Evolutionary conservation across 2,113 vertebrate genomes (phyloP).

Genomic region (Xiphophorus hellerii): DNA sequence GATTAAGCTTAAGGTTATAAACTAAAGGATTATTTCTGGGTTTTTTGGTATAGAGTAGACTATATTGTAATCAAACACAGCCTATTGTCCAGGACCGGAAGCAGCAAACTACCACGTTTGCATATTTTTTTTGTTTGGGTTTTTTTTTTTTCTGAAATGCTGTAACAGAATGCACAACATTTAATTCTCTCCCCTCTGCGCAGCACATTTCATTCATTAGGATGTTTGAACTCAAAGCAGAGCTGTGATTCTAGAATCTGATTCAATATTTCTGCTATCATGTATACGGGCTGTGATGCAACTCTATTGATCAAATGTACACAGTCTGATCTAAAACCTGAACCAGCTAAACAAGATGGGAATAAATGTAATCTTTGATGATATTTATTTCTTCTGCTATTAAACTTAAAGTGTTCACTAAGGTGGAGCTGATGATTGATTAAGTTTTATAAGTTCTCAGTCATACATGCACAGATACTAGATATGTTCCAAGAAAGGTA

Average conservation of each 20-base stretch:
- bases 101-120: not conserved
- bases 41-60: not conserved
- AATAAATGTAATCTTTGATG: too few relatives aligned
- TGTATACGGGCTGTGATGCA: not conserved
- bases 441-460: not conserved
- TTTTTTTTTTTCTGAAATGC: too few relatives aligned
- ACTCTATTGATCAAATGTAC: not conserved
- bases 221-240: constrained; percentile 1
- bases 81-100: not conserved
- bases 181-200: not conserved
- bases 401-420: not conserved
- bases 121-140: too few relatives aligned
- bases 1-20: too few relatives aligned
- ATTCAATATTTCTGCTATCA: constrained; percentile 1
- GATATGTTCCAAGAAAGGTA: not conserved
- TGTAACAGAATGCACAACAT: too few relatives aligned
- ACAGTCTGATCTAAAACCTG: not conserved
- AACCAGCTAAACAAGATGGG: not conserved
- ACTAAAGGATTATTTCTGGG: not conserved
- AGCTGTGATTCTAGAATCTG: not conserved
- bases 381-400: not conserved
- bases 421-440: not conserved
- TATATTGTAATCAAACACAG: not conserved
- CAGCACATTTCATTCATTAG: constrained; percentile 3
- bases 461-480: not conserved